Percentiles rank a stretch among this genome's conserved stretches.
Evolutionary conservation across 2,113 vertebrate species (phyloP).

Genomic region (Penelope pileata): DNA sequence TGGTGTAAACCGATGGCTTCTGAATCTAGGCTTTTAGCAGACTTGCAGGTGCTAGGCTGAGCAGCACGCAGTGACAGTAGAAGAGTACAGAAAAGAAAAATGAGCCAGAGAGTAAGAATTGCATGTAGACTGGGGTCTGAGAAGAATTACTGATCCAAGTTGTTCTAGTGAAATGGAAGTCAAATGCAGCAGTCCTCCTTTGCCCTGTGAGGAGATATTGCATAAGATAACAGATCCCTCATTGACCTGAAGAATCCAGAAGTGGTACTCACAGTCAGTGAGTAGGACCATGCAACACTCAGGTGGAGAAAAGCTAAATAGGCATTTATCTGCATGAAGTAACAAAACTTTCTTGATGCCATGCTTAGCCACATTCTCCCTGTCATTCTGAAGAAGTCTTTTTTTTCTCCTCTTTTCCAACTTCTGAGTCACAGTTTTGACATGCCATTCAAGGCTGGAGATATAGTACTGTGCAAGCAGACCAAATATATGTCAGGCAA

Average conservation of each 20-base stretch:
- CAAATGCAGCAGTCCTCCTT: neutral
- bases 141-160: neutral
- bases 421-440: neutral
- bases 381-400: neutral
- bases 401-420: neutral
- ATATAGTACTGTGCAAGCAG: fast-evolving
- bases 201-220: neutral
- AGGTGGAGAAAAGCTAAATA: neutral
- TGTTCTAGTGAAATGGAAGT: neutral
- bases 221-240: neutral
- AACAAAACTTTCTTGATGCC: neutral
- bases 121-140: neutral
- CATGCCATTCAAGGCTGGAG: neutral
- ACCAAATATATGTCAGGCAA: neutral
- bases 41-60: neutral
- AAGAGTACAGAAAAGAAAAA: neutral
- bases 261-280: neutral
- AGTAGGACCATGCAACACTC: neutral
- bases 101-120: neutral
- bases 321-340: neutral
- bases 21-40: conserved; percentile 5
- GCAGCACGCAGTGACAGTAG: neutral
- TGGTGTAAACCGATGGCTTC: neutral
- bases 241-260: neutral
- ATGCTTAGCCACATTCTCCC: neutral